Evolutionary conservation across 2,113 vertebrate species (phyloP), one percentile per base, ranked within the genome.

Genomic region (Gymnarchus niloticus): DNA sequence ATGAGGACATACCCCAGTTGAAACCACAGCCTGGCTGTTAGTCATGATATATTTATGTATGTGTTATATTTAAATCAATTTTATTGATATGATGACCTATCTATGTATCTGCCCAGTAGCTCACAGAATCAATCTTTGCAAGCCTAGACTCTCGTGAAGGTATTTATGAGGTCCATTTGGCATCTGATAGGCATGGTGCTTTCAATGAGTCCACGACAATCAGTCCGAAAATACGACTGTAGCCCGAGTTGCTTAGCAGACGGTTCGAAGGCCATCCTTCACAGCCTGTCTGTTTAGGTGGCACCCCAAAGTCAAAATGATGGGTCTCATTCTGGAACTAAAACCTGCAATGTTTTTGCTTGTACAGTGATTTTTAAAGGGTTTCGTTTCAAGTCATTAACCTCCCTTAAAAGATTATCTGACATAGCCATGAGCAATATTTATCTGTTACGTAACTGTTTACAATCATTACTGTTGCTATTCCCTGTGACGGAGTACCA

Each of bases 11-110:
- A 1, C 33, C 33, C 61, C 28, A 17, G 61, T 41, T 25, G 28
- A 37, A 69, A 25, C 37, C 33, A n/a, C n/a, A n/a, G n/a, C n/a
- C 10, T 19, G 65, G 33, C 65, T 73, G 65, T 73, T 12, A 19
- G 1, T 73, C 33, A 28, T 73, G 65, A 28, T 19, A 9, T 12
- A 33, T 69, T 69, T 5, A 69, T 33, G 61, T 78, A 78, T 49
- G 76, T 25, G 76, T 49, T 78, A 78, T 28, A 61, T 61, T 44
- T 78, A 78, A 78, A 78, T 78, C 44, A 23, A 48, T 78, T 17
- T 9, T 33, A 78, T 78, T 44, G 76, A 6, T 46, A 78, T 48
- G 19, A 46, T 23, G 23, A 21, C 17, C 44, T 48, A 41, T 49
- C 76, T n/a, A 48, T 17, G n/a, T 81, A 81, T 81, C 49, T 81